Conservation (phyloP, 2,113 vertebrate genomes). For the Casuarius casuarius region DNA sequence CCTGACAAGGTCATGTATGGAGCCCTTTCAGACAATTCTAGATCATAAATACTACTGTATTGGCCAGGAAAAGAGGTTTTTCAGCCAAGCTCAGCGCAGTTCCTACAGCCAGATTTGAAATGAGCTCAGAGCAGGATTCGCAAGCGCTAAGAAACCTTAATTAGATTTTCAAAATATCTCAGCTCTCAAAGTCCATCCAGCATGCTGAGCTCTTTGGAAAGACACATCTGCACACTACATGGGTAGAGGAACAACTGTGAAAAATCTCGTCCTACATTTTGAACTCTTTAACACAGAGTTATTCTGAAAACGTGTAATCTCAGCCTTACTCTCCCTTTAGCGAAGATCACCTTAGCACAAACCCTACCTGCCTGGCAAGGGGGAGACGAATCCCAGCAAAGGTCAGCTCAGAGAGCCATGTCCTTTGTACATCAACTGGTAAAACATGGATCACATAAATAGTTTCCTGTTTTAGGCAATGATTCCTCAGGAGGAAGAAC, state of each 20-base stretch:
- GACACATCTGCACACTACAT: fast-evolving
- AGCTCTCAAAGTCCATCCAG: not conserved
- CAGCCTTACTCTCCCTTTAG: not conserved
- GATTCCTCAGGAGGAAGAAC: not conserved
- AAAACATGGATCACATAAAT: not conserved
- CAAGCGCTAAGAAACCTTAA: not conserved
- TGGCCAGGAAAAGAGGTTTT: not conserved
- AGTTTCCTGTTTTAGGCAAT: not conserved
- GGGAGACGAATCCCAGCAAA: not conserved
- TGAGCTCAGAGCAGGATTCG: not conserved
- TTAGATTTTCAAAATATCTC: not conserved
- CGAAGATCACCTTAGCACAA: not conserved
- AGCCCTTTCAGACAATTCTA: not conserved
- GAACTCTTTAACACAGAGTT: not conserved
- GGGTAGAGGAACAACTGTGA: not conserved
- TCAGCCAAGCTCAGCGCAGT: not conserved
- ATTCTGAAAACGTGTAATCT: not conserved
- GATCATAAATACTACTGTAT: not conserved
- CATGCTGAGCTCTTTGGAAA: not conserved
- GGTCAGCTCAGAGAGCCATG: not conserved
- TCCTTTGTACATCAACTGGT: slow-evolving; percentile 10
- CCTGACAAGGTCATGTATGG: not conserved
- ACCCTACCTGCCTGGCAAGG: not conserved
- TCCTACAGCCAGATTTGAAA: not conserved
- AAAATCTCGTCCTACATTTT: not conserved